Evolutionary conservation across 2,797 vertebrate genomes (phyloP).

Genomic region (Trichosurus vulpecula): DNA sequence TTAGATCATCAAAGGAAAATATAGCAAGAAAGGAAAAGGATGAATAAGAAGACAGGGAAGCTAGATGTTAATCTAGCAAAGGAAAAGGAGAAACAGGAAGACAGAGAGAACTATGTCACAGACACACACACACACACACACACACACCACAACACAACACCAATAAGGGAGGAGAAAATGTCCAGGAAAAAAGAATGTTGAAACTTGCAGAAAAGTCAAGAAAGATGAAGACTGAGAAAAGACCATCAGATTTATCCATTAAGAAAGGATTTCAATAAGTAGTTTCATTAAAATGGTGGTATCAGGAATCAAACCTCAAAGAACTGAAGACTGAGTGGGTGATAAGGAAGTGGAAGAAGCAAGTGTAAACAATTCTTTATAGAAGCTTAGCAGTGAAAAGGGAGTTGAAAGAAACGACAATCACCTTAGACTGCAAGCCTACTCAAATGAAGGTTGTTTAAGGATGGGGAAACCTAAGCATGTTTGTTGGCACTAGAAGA

Average conservation of each 20-base stretch:
- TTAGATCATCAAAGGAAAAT: neutral
- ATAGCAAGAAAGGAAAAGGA: neutral
- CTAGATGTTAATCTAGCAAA: neutral
- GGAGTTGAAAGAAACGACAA: neutral
- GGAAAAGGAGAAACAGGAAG: neutral
- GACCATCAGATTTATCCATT: neutral
- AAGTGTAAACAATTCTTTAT: neutral
- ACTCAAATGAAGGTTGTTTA: neutral
- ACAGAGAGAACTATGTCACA: neutral
- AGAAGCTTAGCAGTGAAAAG: neutral
- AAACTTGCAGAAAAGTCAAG: neutral
- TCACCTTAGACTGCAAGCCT: neutral
- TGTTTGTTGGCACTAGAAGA: neutral
- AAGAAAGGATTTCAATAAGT: neutral
- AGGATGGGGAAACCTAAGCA: neutral
- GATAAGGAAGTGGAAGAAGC: neutral
- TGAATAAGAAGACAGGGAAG: neutral
- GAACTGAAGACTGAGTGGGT: neutral
- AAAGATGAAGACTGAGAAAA: neutral
- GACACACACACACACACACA: neutral
- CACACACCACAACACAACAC: neutral
- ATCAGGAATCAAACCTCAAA: neutral
- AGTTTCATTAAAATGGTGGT: neutral
- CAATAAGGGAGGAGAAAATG: neutral
- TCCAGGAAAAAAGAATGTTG: neutral